These are phyloP conservation scores for Enteromius unitaeniatus DNA, from an alignment of 2,797 vertebrate genomes.

Conservation along the genomic window DNA sequence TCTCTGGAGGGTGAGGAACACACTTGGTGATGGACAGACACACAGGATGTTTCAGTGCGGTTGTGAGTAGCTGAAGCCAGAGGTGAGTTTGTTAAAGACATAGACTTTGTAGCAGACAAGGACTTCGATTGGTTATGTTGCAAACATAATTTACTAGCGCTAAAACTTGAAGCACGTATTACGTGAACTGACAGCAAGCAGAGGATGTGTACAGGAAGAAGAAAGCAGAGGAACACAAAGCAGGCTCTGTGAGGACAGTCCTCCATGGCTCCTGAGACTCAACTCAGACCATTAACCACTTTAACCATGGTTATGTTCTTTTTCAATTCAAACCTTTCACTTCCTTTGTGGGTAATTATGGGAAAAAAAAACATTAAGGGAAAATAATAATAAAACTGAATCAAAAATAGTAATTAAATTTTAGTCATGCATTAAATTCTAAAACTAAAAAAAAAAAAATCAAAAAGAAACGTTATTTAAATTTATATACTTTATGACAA, in stretches of 20 bases:
- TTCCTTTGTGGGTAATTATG: neutral
- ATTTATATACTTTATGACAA: neutral
- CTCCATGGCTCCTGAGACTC: conserved; percentile 81
- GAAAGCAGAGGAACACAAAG: conserved; percentile 82
- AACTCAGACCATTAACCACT: conserved; percentile 45
- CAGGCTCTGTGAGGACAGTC: conserved; percentile 89
- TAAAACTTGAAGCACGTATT: conserved; percentile 49
- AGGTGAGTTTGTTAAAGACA: conserved; percentile 57
- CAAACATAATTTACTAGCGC: conserved; percentile 32
- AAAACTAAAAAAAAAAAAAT: neutral
- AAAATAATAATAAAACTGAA: neutral
- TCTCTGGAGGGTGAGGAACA: conserved; percentile 62
- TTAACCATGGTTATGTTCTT: conserved; percentile 65
- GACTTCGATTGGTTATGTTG: conserved; percentile 41
- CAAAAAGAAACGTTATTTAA: neutral
- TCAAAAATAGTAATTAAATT: neutral
- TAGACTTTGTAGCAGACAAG: conserved; percentile 55
- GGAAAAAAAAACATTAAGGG: neutral
- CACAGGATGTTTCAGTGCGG: conserved; percentile 48
- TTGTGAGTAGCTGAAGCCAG: conserved; percentile 51
- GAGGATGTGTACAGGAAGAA: conserved; percentile 65
- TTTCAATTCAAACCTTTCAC: neutral
- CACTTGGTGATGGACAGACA: conserved; percentile 52
- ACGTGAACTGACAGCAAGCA: conserved; percentile 56
- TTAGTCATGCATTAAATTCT: neutral